These are phyloP conservation scores for Strigamia crassipes DNA, from an alignment of 2,888 invertebrate genomes.

Conservation along the genomic window DNA sequence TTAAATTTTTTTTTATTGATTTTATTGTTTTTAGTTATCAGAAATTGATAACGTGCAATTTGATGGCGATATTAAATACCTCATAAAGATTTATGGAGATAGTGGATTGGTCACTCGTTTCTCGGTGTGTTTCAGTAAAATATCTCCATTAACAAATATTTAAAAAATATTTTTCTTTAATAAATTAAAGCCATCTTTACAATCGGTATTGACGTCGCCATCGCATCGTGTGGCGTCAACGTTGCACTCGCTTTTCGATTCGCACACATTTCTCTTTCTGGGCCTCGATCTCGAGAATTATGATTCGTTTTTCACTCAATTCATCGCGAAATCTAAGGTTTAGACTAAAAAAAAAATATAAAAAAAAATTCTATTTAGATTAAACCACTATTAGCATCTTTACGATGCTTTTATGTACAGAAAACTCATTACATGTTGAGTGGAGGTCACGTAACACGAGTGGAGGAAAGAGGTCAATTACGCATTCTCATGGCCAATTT, in stretches of 20 bases:
- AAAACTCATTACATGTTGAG: conserved; percentile 48
- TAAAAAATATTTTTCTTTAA: conserved; percentile 33
- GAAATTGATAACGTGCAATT: background rate
- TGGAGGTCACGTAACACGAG: conserved; percentile 20
- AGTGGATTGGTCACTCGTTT: conserved; percentile 48
- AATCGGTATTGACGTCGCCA: background rate
- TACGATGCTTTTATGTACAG: conserved; percentile 5
- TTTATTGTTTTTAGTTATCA: conserved; percentile 12
- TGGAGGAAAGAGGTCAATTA: conserved; percentile 44
- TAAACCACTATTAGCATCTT: no score
- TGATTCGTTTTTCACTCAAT: conserved; percentile 46
- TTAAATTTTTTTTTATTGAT: background rate
- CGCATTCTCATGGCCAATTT: conserved; percentile 47
- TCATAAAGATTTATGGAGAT: conserved; percentile 48
- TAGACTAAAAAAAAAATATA: background rate
- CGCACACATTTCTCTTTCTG: conserved; percentile 47
- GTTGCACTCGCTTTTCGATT: conserved; percentile 45
- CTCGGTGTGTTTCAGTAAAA: conserved; percentile 26
- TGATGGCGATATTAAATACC: background rate
- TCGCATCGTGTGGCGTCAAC: background rate
- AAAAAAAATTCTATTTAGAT: no score
- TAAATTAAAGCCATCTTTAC: background rate
- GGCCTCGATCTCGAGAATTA: conserved; percentile 46
- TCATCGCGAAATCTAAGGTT: conserved; percentile 48
- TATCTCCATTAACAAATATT: background rate